Evolutionary conservation across 37 sponge, comb jelly and placozoan species (phyloP), one percentile per base, ranked within the genome.

Genomic region (Halichondria panicea): DNA sequence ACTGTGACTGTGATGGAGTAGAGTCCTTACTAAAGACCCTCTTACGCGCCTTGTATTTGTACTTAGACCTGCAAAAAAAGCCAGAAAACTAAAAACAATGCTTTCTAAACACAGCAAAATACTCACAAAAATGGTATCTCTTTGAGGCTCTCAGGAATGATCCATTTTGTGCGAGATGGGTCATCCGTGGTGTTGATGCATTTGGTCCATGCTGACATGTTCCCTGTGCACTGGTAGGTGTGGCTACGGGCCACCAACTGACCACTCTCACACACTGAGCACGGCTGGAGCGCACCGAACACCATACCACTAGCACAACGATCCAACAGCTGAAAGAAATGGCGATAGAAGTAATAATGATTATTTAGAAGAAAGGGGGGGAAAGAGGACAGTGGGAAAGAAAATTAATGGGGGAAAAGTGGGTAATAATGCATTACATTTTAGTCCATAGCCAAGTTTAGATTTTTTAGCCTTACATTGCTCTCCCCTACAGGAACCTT

Each of bases 121-220:
- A n/a, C n/a, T n/a, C n/a, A n/a, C n/a, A n/a, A n/a, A n/a, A n/a
- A n/a, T n/a, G 58, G 42, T 22, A 55, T 41, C 31, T 72, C 77
- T 52, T 71, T 68, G 19, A 95, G 70, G 18, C 81, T 73, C 31
- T 79, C 78, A 7, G 99, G 92, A 27, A 98, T 70, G 13, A 71
- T 60, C 94, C 94, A 95, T 43, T 48, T 24, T 0, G 6, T 48
- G 55, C 91, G 77, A 32, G 70, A 69, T 15, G 96, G 96, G 57
- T 66, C 82, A 34, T 63, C 53, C 0, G 92, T 93, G 15, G 88
- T 63, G 56, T 80, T 72, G 15, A 77, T 74, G 38, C 96, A 95
- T 77, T 95, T 98, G 50, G 92, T 89, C 94, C 94, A 98, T 3
- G 84, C 89, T 38, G 96, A 87, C 25, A 98, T 71, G 72, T 90